A percentile compares a stretch with the other conserved stretches of the same genome.
Evolutionary conservation across 2,113 vertebrate genomes (phyloP).

Genomic region (Crotalus helleri): DNA sequence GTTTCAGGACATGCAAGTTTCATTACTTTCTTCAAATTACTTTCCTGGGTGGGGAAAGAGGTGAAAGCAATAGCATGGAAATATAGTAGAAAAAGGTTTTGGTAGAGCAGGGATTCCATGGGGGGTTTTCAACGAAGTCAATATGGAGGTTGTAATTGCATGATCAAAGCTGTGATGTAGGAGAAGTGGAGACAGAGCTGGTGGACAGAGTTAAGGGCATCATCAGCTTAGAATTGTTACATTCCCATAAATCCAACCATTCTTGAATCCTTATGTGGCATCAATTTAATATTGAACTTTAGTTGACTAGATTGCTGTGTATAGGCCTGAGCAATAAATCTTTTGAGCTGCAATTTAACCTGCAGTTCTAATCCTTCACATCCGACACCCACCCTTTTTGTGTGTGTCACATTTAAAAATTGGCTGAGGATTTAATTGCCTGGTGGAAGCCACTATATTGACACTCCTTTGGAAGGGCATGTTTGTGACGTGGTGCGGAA

Average conservation of each 20-base stretch:
- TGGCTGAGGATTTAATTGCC: not conserved
- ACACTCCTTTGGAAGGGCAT: not conserved
- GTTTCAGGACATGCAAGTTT: not conserved
- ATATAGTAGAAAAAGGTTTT: not conserved
- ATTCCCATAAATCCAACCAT: not conserved
- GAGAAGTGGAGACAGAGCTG: not conserved
- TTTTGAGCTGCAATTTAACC: not conserved
- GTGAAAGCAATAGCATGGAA: not conserved
- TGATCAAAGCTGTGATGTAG: not conserved
- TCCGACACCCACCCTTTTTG: not conserved
- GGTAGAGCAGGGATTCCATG: not conserved
- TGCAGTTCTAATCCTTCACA: not conserved
- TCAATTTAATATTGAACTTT: not conserved
- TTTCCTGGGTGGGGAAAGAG: not conserved
- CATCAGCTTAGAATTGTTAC: not conserved
- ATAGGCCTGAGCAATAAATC: not conserved
- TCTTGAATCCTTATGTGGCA: not conserved
- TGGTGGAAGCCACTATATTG: not conserved
- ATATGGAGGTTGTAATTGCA: not conserved
- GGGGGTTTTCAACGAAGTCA: not conserved
- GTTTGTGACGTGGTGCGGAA: not conserved
- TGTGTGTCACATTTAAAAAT: not conserved
- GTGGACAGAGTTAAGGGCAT: not conserved
- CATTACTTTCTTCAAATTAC: not conserved
- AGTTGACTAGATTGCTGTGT: not conserved